Evolutionary conservation across 2,797 vertebrate genomes (phyloP).

Genomic region (Urocyon cinereoargenteus): DNA sequence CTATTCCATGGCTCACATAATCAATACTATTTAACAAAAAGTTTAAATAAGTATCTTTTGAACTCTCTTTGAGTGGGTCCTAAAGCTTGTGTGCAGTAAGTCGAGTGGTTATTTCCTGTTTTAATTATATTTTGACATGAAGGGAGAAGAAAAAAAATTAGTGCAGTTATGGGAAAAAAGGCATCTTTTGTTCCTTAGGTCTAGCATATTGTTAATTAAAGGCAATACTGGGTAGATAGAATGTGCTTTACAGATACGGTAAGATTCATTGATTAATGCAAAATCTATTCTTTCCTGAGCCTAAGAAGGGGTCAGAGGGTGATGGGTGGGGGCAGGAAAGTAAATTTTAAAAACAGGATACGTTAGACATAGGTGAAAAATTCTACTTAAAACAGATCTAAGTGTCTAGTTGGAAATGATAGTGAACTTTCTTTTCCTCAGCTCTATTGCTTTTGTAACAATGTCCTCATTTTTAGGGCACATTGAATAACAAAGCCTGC

Average conservation of each 20-base stretch:
- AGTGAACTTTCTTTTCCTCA: not conserved
- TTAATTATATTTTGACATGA: slow-evolving; percentile 11
- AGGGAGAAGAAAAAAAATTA: not conserved
- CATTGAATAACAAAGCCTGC: fast-evolving
- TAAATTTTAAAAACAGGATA: not conserved
- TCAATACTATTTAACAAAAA: slow-evolving; percentile 57
- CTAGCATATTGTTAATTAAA: slow-evolving; percentile 51
- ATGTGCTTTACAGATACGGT: slow-evolving; percentile 11
- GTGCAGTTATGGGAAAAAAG: slow-evolving; percentile 1
- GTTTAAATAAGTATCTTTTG: not conserved
- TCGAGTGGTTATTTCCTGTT: not conserved
- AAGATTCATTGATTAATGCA: slow-evolving; percentile 43
- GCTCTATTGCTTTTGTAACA: not conserved
- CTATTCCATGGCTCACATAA: not conserved
- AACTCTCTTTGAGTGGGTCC: not conserved
- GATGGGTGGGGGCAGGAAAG: not conserved
- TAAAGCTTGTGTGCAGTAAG: not conserved
- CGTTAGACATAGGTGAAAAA: slow-evolving; percentile 7
- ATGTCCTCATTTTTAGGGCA: not conserved
- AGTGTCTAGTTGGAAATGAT: not conserved
- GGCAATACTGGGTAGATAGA: not conserved
- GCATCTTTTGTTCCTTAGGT: not conserved
- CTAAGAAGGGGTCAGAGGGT: not conserved
- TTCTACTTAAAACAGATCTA: not conserved
- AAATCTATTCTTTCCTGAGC: not conserved